These are phyloP conservation scores for Drosophila repleta DNA, from an alignment of 1,140 invertebrate genomes.

Conservation along the genomic window DNA sequence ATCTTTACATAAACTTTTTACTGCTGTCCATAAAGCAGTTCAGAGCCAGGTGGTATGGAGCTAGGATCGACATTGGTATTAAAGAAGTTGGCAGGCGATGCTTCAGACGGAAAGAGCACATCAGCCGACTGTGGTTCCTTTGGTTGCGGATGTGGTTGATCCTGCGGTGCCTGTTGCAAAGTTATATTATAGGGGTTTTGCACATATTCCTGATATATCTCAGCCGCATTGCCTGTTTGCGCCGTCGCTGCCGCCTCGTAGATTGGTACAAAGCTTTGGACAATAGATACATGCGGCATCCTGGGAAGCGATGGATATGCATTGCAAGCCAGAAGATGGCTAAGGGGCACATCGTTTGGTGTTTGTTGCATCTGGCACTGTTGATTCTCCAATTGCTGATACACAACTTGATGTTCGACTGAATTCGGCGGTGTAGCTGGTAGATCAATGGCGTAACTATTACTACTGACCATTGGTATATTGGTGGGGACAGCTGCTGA, in stretches of 20 bases:
- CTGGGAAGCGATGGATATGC: slow-evolving; percentile 71
- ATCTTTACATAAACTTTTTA: slow-evolving; percentile 23
- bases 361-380: slow-evolving; percentile 42
- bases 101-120: slow-evolving; percentile 28
- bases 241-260: slow-evolving; percentile 45
- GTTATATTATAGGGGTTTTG: slow-evolving; percentile 85
- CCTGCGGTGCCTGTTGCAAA: slow-evolving; percentile 53
- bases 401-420: slow-evolving; percentile 31
- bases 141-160: slow-evolving; percentile 12
- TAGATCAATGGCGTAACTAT: slow-evolving; percentile 63
- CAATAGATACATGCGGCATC: slow-evolving; percentile 73
- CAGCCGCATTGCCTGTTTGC: slow-evolving; percentile 33
- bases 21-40: slow-evolving; percentile 85
- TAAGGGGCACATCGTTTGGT: slow-evolving; percentile 66
- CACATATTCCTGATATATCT: slow-evolving; percentile 84
- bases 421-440: slow-evolving; percentile 38
- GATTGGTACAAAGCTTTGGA: slow-evolving; percentile 76
- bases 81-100: slow-evolving; percentile 85
- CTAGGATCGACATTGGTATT: slow-evolving; percentile 83
- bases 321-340: slow-evolving; percentile 67
- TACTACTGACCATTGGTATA: slow-evolving; percentile 38
- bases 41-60: slow-evolving; percentile 85
- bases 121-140: slow-evolving; percentile 16
- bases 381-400: slow-evolving; percentile 36
- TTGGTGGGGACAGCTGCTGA: slow-evolving; percentile 8